phyloP scores from a whole-genome alignment of 2,113 vertebrate species.

The Sitta europaea region DNA sequence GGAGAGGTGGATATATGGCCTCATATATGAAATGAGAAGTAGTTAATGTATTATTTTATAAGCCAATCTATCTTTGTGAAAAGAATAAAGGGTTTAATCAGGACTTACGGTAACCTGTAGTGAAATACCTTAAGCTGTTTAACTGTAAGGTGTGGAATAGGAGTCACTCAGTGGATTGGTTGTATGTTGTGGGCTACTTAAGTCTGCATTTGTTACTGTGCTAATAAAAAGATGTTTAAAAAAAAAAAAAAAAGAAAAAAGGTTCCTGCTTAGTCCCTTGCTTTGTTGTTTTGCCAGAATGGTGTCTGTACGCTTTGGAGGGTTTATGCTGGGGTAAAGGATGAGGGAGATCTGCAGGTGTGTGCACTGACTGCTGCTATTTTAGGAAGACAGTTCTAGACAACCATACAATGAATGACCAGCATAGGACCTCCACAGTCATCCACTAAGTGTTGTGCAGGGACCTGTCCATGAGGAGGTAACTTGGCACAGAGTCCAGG shows the following conservation, averaged over 20 bases:
- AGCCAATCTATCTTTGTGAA: constrained; percentile 70
- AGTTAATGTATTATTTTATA: constrained; percentile 77
- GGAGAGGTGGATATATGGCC: constrained; percentile 48
- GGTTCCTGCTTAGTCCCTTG: background rate
- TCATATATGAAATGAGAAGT: constrained; percentile 62
- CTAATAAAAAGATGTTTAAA: constrained; percentile 82
- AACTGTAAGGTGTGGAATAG: constrained; percentile 78
- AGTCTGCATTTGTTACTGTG: constrained; percentile 84
- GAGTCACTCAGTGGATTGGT: constrained; percentile 79
- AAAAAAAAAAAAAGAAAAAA: background rate
- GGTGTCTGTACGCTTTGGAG: background rate
- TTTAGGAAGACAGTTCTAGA: background rate
- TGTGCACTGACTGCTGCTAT: background rate
- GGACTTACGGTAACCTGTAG: constrained; percentile 74
- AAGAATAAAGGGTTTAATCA: constrained; percentile 70
- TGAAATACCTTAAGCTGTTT: constrained; percentile 86
- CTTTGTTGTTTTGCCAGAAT: background rate
- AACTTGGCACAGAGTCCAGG: background rate
- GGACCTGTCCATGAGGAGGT: background rate
- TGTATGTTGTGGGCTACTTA: constrained; percentile 78
- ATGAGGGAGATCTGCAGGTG: background rate
- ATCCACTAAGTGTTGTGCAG: background rate
- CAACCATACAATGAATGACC: background rate
- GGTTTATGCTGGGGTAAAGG: background rate
- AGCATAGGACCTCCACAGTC: rapidly evolving